Evolutionary conservation across 2,113 vertebrate species (phyloP).

Genomic region (Labrus mixtus): DNA sequence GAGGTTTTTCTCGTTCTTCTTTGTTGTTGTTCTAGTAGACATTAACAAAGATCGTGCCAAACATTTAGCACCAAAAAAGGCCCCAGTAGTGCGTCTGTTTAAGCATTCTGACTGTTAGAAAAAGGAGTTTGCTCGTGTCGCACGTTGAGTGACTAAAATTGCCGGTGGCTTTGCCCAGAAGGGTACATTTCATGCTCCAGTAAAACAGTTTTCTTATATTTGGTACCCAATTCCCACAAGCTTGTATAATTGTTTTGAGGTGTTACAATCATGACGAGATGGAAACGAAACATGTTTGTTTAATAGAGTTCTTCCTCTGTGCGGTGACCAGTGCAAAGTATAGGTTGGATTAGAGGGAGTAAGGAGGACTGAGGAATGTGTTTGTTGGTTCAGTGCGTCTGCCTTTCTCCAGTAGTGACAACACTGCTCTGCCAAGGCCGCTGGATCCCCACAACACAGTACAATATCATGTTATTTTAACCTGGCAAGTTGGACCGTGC

Average conservation of each 20-base stretch:
- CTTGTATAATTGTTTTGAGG: constrained; percentile 15
- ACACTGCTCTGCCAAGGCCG: constrained; percentile 40
- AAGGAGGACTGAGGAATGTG: constrained; percentile 48
- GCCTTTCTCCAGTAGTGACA: constrained; percentile 36
- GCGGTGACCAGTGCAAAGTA: constrained; percentile 63
- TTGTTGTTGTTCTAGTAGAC: neutral
- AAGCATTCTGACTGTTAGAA: neutral
- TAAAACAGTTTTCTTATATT: neutral
- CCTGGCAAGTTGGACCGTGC: neutral
- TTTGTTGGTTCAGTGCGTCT: constrained; percentile 56
- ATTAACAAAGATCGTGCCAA: too few species aligned
- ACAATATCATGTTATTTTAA: constrained; percentile 14
- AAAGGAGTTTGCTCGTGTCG: neutral
- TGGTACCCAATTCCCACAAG: neutral
- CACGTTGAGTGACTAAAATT: neutral
- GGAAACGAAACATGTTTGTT: constrained; percentile 9
- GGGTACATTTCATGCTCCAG: neutral
- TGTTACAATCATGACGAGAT: constrained; percentile 2
- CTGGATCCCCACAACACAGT: constrained; percentile 19
- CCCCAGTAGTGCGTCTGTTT: neutral
- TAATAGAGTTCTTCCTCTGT: constrained; percentile 57
- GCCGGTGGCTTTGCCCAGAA: constrained; percentile 2
- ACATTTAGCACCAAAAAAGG: neutral
- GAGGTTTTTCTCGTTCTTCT: neutral
- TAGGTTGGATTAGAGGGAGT: constrained; percentile 51